These are phyloP conservation scores for Glyphotaelius pellucidus DNA, from an alignment of 2,888 invertebrate species.

Conservation along the genomic window DNA sequence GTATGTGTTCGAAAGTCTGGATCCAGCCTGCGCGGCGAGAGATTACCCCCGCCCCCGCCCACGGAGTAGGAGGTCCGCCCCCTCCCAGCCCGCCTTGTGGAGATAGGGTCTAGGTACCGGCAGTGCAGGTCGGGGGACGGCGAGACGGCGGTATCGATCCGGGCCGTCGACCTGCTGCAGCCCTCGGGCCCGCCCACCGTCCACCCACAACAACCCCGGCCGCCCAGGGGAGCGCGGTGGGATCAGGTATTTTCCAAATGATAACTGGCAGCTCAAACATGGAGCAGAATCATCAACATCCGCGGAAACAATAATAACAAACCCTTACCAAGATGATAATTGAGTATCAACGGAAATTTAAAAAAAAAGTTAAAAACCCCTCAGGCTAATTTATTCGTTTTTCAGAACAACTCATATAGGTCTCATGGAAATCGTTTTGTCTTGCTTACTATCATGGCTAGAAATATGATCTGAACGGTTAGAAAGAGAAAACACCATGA, in stretches of 20 bases:
- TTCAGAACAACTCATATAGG: too few species aligned
- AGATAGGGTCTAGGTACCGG: not conserved
- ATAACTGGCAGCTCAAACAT: not conserved
- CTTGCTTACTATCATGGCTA: too few species aligned
- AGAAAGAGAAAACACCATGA: too few species aligned
- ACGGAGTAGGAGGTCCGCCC: not conserved
- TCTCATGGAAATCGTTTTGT: too few species aligned
- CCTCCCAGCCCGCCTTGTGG: not conserved
- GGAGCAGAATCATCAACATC: not conserved
- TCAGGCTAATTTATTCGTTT: too few species aligned
- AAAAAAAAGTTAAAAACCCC: too few species aligned
- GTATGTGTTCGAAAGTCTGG: not conserved
- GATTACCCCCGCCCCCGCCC: not conserved
- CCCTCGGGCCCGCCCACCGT: conserved; percentile 61
- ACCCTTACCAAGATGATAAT: not conserved
- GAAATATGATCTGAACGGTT: too few species aligned
- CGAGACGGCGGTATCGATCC: conserved; percentile 52
- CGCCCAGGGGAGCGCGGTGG: not conserved
- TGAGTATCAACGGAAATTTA: too few species aligned
- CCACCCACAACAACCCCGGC: conserved; percentile 70
- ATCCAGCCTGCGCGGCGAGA: not conserved
- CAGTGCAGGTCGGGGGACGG: conserved; percentile 43
- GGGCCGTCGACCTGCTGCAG: conserved; percentile 25
- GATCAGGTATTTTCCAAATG: not conserved
- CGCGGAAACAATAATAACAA: not conserved